Evolutionary conservation across 2,888 invertebrate species (phyloP).

Genomic region (Physocephala rufipes): DNA sequence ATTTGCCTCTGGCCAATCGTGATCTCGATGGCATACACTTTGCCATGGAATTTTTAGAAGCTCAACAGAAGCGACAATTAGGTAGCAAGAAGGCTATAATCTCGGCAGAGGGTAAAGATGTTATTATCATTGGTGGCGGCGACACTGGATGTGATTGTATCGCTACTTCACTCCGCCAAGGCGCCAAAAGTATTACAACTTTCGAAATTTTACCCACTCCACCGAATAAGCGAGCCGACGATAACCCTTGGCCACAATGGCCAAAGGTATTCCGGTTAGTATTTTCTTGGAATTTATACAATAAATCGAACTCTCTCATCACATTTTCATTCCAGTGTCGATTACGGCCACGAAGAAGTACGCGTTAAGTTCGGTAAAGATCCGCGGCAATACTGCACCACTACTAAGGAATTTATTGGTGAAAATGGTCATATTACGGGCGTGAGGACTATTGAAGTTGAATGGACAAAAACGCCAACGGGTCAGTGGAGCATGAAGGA

Average conservation of each 20-base stretch:
- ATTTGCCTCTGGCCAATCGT: constrained; percentile 85
- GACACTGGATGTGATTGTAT: constrained; percentile 98
- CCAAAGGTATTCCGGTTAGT: constrained; percentile 87
- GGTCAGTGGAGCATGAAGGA: constrained; percentile 96
- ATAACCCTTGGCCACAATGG: constrained; percentile 99
- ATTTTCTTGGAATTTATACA: background rate
- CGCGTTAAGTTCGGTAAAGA: constrained; percentile 90
- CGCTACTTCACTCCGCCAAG: constrained; percentile 93
- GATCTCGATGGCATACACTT: constrained; percentile 93
- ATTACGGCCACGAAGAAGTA: constrained; percentile 98
- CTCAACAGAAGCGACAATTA: constrained; percentile 94
- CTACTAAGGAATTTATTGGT: constrained; percentile 94
- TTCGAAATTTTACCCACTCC: constrained; percentile 98
- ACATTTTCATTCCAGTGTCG: constrained; percentile 71
- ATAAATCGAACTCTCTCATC: background rate
- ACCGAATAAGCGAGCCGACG: constrained; percentile 78
- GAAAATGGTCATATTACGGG: constrained; percentile 91
- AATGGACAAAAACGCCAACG: constrained; percentile 90
- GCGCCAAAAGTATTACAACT: constrained; percentile 86
- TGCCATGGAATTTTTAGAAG: constrained; percentile 97
- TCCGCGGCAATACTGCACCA: constrained; percentile 91
- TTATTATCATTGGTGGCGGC: constrained; percentile 88
- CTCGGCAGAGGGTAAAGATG: constrained; percentile 91
- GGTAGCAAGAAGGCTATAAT: constrained; percentile 73
- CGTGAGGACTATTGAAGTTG: constrained; percentile 88